Evolutionary conservation across 1,140 invertebrate species (phyloP).

Genomic region (Atopsyche davidsoni): DNA sequence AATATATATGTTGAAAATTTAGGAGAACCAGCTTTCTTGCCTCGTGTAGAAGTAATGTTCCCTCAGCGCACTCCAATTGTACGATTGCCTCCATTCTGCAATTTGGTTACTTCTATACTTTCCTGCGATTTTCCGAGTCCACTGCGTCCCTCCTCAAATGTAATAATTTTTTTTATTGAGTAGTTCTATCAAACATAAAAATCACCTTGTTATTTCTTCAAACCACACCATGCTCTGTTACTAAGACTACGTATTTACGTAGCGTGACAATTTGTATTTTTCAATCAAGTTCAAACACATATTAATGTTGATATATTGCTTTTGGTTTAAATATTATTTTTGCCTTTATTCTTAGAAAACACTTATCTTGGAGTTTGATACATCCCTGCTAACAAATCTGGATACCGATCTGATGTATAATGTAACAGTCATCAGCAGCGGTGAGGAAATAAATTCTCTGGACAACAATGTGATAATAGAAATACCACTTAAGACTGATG

Average conservation of each 20-base stretch:
- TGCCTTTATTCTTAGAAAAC: conserved; percentile 18
- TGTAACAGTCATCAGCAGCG: conserved; percentile 8
- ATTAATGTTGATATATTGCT: no score
- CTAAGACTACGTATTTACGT: no score
- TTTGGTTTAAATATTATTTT: conserved; percentile 8
- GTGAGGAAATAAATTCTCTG: conserved; percentile 17
- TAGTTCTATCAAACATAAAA: not conserved
- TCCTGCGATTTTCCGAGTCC: conserved; percentile 25
- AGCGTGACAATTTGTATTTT: no score
- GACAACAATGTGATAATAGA: conserved; percentile 8
- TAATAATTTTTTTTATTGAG: conserved; percentile 5
- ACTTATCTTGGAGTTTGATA: conserved; percentile 22
- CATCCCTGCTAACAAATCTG: conserved; percentile 9
- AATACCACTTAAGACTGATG: conserved; percentile 7
- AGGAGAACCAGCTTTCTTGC: conserved; percentile 25
- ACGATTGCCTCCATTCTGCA: conserved; percentile 19
- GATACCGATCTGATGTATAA: conserved; percentile 9
- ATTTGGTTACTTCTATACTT: conserved; percentile 6
- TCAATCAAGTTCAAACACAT: no score
- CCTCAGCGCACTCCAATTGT: conserved; percentile 8
- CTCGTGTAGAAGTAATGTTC: conserved; percentile 11
- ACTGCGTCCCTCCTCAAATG: conserved; percentile 5
- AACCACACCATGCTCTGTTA: no score
- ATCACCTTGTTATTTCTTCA: not conserved
- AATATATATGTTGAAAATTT: conserved; percentile 23